Conservation (phyloP, 2,888 invertebrate species). For the Lithophane semibrunnea region DNA sequence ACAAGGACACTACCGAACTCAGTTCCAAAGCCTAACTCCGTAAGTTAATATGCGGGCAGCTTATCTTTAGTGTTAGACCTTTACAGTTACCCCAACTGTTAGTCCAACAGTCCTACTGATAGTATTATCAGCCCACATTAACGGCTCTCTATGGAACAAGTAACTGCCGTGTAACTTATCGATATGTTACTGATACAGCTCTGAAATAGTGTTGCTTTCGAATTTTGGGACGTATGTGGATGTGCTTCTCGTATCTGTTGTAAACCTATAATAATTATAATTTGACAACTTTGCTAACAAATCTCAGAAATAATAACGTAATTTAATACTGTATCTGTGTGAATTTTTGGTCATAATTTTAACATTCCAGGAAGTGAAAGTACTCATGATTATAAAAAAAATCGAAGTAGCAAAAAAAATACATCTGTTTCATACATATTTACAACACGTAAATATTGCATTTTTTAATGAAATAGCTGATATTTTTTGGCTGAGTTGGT, state of each 20-base stretch:
- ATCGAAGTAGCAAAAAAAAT: too few relatives aligned
- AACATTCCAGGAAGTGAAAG: too few relatives aligned
- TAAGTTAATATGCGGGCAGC: slow-evolving; percentile 59
- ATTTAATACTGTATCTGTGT: neutral
- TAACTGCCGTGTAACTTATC: slow-evolving; percentile 36
- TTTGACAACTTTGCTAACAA: neutral
- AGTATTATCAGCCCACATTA: slow-evolving; percentile 55
- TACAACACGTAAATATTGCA: too few relatives aligned
- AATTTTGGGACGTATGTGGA: slow-evolving; percentile 12
- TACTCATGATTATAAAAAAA: too few relatives aligned
- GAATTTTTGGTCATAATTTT: neutral
- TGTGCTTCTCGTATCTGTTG: neutral
- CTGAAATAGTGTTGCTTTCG: slow-evolving; percentile 30
- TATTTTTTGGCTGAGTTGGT: too few relatives aligned
- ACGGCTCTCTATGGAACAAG: slow-evolving; percentile 47
- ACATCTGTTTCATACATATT: too few relatives aligned
- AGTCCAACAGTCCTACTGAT: slow-evolving; percentile 46
- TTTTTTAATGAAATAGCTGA: too few relatives aligned
- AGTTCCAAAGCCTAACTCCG: slow-evolving; percentile 40
- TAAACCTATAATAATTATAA: neutral
- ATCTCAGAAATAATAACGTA: neutral
- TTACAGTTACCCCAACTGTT: slow-evolving; percentile 43
- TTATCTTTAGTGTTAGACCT: slow-evolving; percentile 61
- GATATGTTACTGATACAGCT: slow-evolving; percentile 35
- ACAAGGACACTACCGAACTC: slow-evolving; percentile 29